Conservation (phyloP, 2,113 vertebrate species). For the Galeopterus variegatus region DNA sequence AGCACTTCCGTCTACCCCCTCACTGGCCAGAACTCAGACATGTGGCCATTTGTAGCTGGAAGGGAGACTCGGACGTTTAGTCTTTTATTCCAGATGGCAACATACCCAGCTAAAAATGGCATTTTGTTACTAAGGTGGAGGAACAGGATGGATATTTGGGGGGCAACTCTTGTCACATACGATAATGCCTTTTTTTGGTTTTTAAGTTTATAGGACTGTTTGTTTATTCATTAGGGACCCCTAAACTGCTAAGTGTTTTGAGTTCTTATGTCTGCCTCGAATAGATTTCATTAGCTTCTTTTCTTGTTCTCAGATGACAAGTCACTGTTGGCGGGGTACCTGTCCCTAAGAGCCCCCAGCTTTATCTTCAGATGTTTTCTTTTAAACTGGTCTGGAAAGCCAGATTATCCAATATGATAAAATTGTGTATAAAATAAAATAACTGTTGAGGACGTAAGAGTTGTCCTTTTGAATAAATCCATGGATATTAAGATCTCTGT, state of each 20-base stretch:
- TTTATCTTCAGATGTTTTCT: not conserved
- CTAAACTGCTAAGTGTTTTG: not conserved
- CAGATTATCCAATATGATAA: not conserved
- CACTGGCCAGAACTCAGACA: not conserved
- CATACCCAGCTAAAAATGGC: not conserved
- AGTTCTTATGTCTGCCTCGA: slow-evolving; percentile 20
- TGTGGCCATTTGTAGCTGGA: not conserved
- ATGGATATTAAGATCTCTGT: not conserved
- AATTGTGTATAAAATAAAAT: not conserved
- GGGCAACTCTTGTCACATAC: not conserved
- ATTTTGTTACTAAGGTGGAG: not conserved
- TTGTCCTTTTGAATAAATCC: not conserved
- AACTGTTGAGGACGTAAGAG: not conserved
- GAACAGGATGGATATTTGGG: not conserved
- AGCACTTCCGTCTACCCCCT: not conserved
- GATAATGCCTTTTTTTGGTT: not conserved
- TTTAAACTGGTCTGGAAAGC: not conserved
- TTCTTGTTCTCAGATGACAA: not conserved
- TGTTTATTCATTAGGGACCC: not conserved
- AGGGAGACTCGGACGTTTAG: not conserved
- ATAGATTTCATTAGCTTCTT: not conserved
- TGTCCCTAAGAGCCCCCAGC: not conserved
- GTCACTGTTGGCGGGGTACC: not conserved
- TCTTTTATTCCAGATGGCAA: slow-evolving; percentile 39
- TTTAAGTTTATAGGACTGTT: not conserved